phyloP scores from a whole-genome alignment of 2,888 invertebrate species.

The Pemphredon lugubris region DNA sequence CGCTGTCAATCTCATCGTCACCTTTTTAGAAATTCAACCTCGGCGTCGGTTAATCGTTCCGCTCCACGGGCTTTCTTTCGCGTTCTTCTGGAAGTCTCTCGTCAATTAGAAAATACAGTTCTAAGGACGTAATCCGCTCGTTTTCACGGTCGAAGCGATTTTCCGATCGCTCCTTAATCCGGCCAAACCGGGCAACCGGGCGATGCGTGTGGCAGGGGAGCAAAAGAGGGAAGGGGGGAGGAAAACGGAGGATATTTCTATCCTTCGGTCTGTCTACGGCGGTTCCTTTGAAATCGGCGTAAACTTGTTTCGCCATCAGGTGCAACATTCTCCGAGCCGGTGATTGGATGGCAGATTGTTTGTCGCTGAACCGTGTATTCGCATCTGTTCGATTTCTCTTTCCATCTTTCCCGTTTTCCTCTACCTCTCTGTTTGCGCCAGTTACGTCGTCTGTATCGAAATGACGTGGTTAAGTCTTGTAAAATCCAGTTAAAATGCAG shows the following conservation, averaged over 20 bases:
- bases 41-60: too few species aligned
- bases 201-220: not conserved
- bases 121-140: slow-evolving; percentile 58
- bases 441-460: slow-evolving; percentile 18
- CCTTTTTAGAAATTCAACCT: too few species aligned
- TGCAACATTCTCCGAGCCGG: slow-evolving; percentile 55
- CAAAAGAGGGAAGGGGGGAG: slow-evolving; percentile 1
- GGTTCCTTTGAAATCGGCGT: slow-evolving; percentile 55
- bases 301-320: slow-evolving; percentile 64
- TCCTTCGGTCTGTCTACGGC: slow-evolving; percentile 12
- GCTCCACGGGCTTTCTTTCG: not conserved
- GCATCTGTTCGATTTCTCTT: slow-evolving; percentile 15
- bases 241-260: slow-evolving; percentile 16
- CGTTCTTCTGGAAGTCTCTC: not conserved
- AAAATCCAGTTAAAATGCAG: slow-evolving; percentile 72
- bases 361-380: slow-evolving; percentile 33
- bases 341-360: slow-evolving; percentile 69
- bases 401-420: not conserved
- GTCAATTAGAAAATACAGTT: slow-evolving; percentile 46
- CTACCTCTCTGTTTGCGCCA: slow-evolving; percentile 6
- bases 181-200: slow-evolving; percentile 29
- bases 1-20: too few species aligned
- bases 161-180: slow-evolving; percentile 58
- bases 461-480: slow-evolving; percentile 40
- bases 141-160: slow-evolving; percentile 46